phyloP scores from a whole-genome alignment of 2,113 vertebrate genomes.

The Syngnathus floridae region DNA sequence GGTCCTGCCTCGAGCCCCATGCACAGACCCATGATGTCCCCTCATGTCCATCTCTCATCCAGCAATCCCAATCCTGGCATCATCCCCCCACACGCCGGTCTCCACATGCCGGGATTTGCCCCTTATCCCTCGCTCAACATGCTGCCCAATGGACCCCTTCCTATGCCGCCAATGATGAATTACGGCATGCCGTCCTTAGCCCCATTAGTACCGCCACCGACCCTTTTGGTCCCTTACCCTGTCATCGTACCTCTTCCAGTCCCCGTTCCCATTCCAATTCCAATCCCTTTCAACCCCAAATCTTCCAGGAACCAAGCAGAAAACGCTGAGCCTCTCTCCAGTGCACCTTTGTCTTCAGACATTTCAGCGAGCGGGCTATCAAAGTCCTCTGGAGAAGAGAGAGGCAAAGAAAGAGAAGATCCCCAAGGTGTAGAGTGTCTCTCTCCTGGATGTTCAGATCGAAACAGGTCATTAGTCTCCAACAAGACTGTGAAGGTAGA shows the following conservation, averaged over 20 bases:
- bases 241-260: conserved; percentile 95
- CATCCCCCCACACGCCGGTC: conserved; percentile 82
- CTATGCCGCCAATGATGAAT: conserved; percentile 91
- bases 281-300: conserved; percentile 87
- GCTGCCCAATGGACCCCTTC: conserved; percentile 92
- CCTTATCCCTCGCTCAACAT: conserved; percentile 91
- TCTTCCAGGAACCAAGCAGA: conserved; percentile 81
- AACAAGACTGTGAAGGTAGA: conserved; percentile 86
- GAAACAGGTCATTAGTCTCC: conserved; percentile 74
- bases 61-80: conserved; percentile 79
- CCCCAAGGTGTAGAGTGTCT: conserved; percentile 72
- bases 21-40: conserved; percentile 90
- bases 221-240: conserved; percentile 94
- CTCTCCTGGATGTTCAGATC: conserved; percentile 75
- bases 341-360: conserved; percentile 75
- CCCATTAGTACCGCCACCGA: conserved; percentile 92
- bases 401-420: conserved; percentile 77
- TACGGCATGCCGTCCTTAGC: conserved; percentile 93
- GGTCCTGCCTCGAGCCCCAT: conserved; percentile 89
- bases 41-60: conserved; percentile 84
- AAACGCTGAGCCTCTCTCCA: conserved; percentile 77
- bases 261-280: conserved; percentile 94
- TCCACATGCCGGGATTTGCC: conserved; percentile 83
- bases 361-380: conserved; percentile 70
- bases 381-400: conserved; percentile 67